These are phyloP conservation scores for Cerceris rybyensis DNA, from an alignment of 2,888 invertebrate genomes.

Conservation along the genomic window DNA sequence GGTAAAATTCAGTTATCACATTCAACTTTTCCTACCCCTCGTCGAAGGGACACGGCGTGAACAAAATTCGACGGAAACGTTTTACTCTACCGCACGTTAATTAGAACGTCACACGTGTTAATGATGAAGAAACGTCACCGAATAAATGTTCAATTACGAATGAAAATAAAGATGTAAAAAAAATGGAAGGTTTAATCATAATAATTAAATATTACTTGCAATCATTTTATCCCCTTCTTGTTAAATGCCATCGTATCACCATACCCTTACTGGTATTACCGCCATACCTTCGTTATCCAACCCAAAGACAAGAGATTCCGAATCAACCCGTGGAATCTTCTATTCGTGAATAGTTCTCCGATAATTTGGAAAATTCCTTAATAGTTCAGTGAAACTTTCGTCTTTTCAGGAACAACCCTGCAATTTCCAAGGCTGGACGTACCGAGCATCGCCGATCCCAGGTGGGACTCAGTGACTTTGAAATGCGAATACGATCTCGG, in stretches of 20 bases:
- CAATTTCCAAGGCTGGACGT: constrained; percentile 70
- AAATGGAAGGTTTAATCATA: too few species aligned
- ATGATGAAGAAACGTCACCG: not conserved
- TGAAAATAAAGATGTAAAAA: not conserved
- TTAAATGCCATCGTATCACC: too few species aligned
- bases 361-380: not conserved
- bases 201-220: too few species aligned
- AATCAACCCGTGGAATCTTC: not conserved
- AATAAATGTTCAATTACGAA: not conserved
- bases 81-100: not conserved
- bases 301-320: too few species aligned
- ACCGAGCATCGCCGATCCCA: constrained; percentile 77
- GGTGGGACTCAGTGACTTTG: constrained; percentile 70
- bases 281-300: too few species aligned
- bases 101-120: not conserved
- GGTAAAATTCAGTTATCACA: not conserved
- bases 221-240: too few species aligned
- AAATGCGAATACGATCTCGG: constrained; percentile 77
- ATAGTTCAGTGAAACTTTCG: not conserved
- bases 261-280: too few species aligned
- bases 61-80: not conserved
- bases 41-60: not conserved
- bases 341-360: constrained; percentile 3
- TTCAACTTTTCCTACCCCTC: not conserved
- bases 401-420: constrained; percentile 65